Percentiles rank a stretch among this genome's conserved stretches.
Evolutionary conservation across 1,140 invertebrate species (phyloP).

Genomic region (Andrena cerasifolii): DNA sequence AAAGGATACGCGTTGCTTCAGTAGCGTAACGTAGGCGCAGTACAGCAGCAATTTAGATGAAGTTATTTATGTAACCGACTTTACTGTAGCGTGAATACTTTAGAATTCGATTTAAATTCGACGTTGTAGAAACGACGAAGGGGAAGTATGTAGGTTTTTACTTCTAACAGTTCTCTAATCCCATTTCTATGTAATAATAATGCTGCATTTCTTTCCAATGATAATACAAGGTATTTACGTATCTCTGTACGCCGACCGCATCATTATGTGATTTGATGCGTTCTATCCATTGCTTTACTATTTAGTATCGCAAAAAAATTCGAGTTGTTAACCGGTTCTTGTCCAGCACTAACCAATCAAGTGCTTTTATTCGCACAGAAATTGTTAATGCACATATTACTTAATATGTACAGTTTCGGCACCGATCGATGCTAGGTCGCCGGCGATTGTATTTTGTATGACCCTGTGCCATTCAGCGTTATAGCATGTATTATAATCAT

Average conservation of each 20-base stretch:
- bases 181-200: not conserved
- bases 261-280: not conserved
- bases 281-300: not conserved
- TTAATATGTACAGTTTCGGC: constrained; percentile 16
- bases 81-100: not conserved
- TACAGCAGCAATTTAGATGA: not conserved
- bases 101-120: not conserved
- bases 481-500: constrained; percentile 16
- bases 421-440: not conserved
- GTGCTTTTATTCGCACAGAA: not conserved
- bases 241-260: constrained; percentile 4
- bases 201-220: not conserved
- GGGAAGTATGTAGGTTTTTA: not conserved
- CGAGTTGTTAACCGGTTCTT: not conserved
- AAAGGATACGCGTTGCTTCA: constrained; percentile 2
- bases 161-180: not conserved
- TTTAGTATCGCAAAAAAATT: not conserved
- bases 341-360: not conserved
- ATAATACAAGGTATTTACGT: not conserved
- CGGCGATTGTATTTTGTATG: constrained; percentile 10
- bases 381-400: not conserved
- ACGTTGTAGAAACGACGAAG: not conserved
- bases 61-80: constrained; percentile 2
- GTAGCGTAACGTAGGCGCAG: not conserved
- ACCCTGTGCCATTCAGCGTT: constrained; percentile 29